Evolutionary conservation across 2,113 vertebrate genomes (phyloP), one percentile per base, ranked within the genome.

Genomic region (Syngnathus typhle): DNA sequence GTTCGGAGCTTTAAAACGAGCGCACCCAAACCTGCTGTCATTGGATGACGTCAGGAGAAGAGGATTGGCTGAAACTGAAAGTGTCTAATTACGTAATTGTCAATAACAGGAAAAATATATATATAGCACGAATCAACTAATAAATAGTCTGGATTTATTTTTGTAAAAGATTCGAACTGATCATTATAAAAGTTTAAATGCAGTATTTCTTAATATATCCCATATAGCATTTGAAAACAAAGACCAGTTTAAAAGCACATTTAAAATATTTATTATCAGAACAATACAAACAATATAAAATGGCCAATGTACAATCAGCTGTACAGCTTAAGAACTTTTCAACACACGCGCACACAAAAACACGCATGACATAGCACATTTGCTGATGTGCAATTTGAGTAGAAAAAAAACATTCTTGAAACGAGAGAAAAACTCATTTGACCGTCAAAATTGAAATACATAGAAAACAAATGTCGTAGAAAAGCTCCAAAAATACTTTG

Each of bases 221-320:
- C 27, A 32, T 32, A 32, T 32, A 2, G 3, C 27, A 32, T 32
- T 3, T 32, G 27, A 36, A 18, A 67, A 37, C 65, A 18, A 67
- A 70, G 60, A n/a, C 0, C 43, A 56, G 41, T 51, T 64, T 43
- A 43, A 23, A 46, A 41, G 56, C 18, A 77, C 49, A 74, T 56
- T 77, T 71, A 84, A 68, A 89, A 89, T 85, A 85, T 89, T 91
- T 87, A 90, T 88, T 90, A 65, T 71, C 55, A 86, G 85, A 75
- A 74, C 69, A 18, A 65, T 84, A 85, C 65, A 88, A 90, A 87
- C 64, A 39, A 77, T 71, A 86, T 73, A 86, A 79, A 88, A 77
- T 82, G 67, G 60, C 11, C n/a, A 66, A 67, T 59, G 52, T 54
- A 64, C 64, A 69, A 60, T 69, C 19, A 68, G 23, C 68, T 68